Evolutionary conservation across 2,888 invertebrate species (phyloP), one percentile per base, ranked within the genome.

Genomic region (Hypomecis punctinalis): DNA sequence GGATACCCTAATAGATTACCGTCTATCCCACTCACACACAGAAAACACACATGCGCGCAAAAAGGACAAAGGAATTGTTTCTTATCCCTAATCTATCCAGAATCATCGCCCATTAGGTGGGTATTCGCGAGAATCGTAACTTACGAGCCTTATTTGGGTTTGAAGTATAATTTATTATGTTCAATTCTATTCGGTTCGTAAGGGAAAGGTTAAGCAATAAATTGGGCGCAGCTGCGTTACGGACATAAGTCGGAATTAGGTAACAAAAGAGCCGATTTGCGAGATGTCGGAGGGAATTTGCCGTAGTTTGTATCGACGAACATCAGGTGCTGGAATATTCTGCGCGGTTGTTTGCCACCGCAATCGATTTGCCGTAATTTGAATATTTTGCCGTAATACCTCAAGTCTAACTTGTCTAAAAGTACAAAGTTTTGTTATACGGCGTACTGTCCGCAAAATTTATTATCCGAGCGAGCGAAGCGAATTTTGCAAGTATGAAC

Each of bases 151-250:
- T 91, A 91, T 91, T 91, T 89, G 87, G 89, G 89, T 87, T 90
- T 90, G 88, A 90, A 91, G 91, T 91, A 91, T 91, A 91, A 93
- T 90, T 91, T 91, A 93, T 91, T 84, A 90, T 90, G 85, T 91
- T 91, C 92, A 91, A 91, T 93, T 91, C 90, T 83, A 90, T 88
- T 84, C 85, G 60, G 60, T 51, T 48, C 51, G 85, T 79, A 81
- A 81, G 86, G 86, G 88, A 91, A 92, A 93, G 92, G 92, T 93
- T 92, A 90, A 89, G 90, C 90, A 75, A 84, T 85, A 85, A 85
- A 85, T 85, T 79, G 81, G 85, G 78, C 89, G 79, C 92, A 92
- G 91, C 90, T 93, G 92, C 81, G 90, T 81, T 85, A 81, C 84
- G 84, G 86, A 84, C 86, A 85, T 89, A 89, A 91, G 89, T 88